These are phyloP conservation scores for Noctua fimbriata DNA, from an alignment of 2,888 invertebrate species.

Conservation along the genomic window DNA sequence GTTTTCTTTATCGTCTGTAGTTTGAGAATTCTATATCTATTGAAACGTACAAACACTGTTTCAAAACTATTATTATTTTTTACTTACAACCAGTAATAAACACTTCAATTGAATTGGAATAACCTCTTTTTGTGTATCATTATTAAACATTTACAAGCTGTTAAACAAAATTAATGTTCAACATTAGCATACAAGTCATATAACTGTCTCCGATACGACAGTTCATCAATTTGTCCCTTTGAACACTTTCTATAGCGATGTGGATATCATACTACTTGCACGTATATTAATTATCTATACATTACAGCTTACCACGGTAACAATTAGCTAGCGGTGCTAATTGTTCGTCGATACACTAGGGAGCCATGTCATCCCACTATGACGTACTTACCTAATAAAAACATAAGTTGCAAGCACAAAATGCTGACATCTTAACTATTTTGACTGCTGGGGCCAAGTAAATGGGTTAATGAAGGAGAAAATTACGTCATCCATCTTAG, in stretches of 20 bases:
- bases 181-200: not conserved
- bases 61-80: not conserved
- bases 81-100: not conserved
- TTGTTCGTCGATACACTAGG: not conserved
- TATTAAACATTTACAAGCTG: not conserved
- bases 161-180: not conserved
- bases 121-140: not conserved
- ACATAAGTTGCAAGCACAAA: constrained; percentile 53
- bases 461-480: constrained; percentile 88
- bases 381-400: constrained; percentile 30
- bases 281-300: not conserved
- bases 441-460: constrained; percentile 79
- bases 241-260: not conserved
- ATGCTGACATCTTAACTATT: constrained; percentile 79
- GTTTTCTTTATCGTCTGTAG: constrained; percentile 9
- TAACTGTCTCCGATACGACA: not conserved
- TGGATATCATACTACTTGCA: not conserved
- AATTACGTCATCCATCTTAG: constrained; percentile 88
- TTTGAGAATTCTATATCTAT: not conserved
- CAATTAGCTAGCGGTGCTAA: constrained; percentile 39
- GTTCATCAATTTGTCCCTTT: constrained; percentile 5
- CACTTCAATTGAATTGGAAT: not conserved
- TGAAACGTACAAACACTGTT: not conserved
- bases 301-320: not conserved
- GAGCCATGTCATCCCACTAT: constrained; percentile 1